A percentile compares a stretch with the other conserved stretches of the same genome.
phyloP scores from a whole-genome alignment of 2,113 vertebrate genomes.

The Malurus melanocephalus region DNA sequence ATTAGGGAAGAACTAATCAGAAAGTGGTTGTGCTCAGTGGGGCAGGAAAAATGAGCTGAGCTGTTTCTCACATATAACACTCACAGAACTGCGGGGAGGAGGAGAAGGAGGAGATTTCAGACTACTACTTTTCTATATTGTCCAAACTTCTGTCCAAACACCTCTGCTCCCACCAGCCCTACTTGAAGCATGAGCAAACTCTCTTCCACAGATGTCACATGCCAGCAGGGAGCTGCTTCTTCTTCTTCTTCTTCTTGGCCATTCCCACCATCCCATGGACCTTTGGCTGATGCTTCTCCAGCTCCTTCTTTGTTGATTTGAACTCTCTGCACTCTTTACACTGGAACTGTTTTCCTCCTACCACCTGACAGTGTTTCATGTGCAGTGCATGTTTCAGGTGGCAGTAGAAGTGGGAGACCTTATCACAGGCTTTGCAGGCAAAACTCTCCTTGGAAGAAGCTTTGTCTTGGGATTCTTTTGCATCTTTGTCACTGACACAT shows the following conservation, averaged over 20 bases:
- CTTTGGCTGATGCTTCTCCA: conserved; percentile 76
- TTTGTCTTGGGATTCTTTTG: background rate
- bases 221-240: conserved; percentile 67
- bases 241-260: conserved; percentile 64
- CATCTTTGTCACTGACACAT: background rate
- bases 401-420: conserved; percentile 84
- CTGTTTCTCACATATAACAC: background rate
- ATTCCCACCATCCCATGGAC: conserved; percentile 28
- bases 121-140: background rate
- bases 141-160: background rate
- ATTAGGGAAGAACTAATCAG: conserved; percentile 31
- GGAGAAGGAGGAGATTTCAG: background rate
- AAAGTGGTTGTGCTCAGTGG: background rate
- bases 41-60: conserved; percentile 11
- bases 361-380: conserved; percentile 74
- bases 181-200: conserved; percentile 88
- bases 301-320: conserved; percentile 62
- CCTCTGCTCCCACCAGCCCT: background rate
- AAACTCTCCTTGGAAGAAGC: conserved; percentile 69
- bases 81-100: background rate
- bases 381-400: conserved; percentile 79
- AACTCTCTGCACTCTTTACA: conserved; percentile 68
- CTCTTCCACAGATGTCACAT: conserved; percentile 81
- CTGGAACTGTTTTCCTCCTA: conserved; percentile 69
- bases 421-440: conserved; percentile 80